Evolutionary conservation across 2,113 vertebrate species (phyloP).

Genomic region (Colinus virginianus): DNA sequence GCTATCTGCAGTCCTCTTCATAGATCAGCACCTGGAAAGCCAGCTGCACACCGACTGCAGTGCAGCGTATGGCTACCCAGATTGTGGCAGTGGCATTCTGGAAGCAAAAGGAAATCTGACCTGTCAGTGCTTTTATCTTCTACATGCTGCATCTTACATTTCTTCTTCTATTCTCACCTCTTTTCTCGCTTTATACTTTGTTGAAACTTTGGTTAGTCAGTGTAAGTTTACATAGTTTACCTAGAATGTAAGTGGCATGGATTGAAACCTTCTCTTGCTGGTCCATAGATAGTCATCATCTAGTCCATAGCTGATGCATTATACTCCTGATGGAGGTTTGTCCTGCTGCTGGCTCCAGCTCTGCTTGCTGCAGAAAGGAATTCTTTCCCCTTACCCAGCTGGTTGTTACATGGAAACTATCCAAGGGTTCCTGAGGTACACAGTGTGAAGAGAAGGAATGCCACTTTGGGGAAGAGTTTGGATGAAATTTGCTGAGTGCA

Average conservation of each 20-base stretch:
- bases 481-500: background rate
- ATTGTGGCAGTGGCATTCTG: background rate
- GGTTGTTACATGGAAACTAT: background rate
- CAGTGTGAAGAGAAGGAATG: background rate
- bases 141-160: accelerated
- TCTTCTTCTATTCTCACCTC: background rate
- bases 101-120: background rate
- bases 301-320: background rate
- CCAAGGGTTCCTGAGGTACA: background rate
- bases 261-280: background rate
- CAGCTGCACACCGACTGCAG: background rate
- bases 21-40: background rate
- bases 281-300: no score
- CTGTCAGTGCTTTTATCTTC: background rate
- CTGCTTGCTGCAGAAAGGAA: background rate
- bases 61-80: background rate
- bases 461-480: background rate
- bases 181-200: background rate
- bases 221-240: no score
- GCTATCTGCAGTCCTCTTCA: background rate
- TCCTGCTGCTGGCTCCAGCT: background rate
- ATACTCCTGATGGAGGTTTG: background rate
- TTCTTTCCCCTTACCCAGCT: background rate
- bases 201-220: background rate
- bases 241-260: no score